Evolutionary conservation across 2,797 vertebrate genomes (phyloP).

Genomic region (Thamnophis elegans): DNA sequence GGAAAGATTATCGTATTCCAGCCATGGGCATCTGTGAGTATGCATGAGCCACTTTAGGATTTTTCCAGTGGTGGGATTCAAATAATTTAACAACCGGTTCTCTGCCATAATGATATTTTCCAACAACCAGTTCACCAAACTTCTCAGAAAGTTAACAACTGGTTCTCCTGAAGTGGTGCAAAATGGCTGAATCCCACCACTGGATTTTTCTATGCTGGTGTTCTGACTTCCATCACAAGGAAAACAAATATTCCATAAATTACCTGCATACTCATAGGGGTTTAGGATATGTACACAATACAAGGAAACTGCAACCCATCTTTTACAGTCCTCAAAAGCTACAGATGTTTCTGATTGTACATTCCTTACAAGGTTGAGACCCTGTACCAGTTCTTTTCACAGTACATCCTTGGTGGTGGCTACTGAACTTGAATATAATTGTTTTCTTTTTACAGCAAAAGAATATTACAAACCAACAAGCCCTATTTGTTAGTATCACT

Average conservation of each 20-base stretch:
- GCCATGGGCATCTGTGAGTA: neutral
- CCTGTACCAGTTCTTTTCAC: neutral
- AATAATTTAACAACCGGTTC: too few species aligned
- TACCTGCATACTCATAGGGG: neutral
- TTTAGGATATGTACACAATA: neutral
- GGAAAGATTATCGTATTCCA: neutral
- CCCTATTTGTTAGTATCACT: neutral
- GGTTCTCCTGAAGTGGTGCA: too few species aligned
- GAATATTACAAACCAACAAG: neutral
- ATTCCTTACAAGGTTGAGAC: neutral
- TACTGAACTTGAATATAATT: neutral
- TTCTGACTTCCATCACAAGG: neutral
- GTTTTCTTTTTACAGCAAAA: neutral
- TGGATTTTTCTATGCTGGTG: neutral
- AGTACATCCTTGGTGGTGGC: neutral
- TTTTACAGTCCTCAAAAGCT: neutral
- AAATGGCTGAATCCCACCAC: too few species aligned
- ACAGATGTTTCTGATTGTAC: neutral
- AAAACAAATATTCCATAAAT: neutral
- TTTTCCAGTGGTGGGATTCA: neutral
- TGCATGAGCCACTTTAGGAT: neutral
- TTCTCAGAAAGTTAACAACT: too few species aligned
- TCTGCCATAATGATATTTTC: too few species aligned
- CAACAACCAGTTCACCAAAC: too few species aligned
- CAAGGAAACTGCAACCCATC: neutral